These are phyloP conservation scores for Nymphalis c-album DNA, from an alignment of 2,888 invertebrate species.

Conservation along the genomic window DNA sequence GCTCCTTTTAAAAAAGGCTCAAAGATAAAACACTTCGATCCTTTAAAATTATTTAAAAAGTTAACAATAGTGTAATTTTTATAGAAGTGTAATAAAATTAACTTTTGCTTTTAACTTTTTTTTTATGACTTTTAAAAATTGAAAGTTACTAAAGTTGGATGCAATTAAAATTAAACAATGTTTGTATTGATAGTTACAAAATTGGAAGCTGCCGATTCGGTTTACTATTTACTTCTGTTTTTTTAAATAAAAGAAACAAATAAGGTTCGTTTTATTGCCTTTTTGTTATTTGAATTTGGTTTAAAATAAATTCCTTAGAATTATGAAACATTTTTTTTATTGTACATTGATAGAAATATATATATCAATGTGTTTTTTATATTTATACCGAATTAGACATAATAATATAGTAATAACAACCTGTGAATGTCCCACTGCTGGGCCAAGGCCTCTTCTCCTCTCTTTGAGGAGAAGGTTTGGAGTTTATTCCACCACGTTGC, in stretches of 20 bases:
- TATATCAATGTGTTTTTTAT: too few relatives aligned
- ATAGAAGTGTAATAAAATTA: neutral
- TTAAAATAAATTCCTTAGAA: too few relatives aligned
- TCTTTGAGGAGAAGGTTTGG: too few relatives aligned
- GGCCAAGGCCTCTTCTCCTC: too few relatives aligned
- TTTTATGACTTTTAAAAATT: slow-evolving; percentile 20
- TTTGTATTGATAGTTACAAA: slow-evolving; percentile 9
- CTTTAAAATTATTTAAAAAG: neutral
- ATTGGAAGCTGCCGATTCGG: slow-evolving; percentile 9
- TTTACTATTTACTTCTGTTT: slow-evolving; percentile 12
- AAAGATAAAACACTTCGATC: neutral
- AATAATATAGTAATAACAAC: too few relatives aligned
- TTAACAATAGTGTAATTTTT: neutral
- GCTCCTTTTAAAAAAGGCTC: neutral
- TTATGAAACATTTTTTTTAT: too few relatives aligned
- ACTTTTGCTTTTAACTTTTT: slow-evolving; percentile 16
- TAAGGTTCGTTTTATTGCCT: neutral
- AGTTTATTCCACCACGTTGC: too few relatives aligned
- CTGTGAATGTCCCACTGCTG: too few relatives aligned
- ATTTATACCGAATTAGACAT: too few relatives aligned
- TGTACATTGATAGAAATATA: too few relatives aligned
- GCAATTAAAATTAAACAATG: slow-evolving; percentile 14
- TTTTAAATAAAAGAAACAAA: slow-evolving; percentile 7
- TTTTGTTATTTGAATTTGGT: neutral
- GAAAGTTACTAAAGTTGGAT: slow-evolving; percentile 20